Conservation (phyloP, 2,888 invertebrate genomes). For the Cheilosia pagana region DNA sequence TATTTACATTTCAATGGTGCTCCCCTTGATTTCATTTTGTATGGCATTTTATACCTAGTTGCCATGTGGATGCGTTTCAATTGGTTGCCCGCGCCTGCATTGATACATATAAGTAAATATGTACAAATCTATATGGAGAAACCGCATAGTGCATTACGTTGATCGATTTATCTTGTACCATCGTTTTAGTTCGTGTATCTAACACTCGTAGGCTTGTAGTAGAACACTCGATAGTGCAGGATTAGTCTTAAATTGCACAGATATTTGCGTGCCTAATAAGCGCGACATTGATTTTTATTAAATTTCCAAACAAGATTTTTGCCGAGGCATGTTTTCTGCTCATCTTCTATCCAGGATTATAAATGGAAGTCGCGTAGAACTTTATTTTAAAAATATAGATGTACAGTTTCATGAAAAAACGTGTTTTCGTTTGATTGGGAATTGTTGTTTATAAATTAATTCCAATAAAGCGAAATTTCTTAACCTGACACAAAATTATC, state of each 20-base stretch:
- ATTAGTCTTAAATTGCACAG: background rate
- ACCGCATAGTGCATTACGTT: constrained; percentile 22
- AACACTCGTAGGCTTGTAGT: background rate
- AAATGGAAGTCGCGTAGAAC: too few species aligned
- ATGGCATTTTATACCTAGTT: constrained; percentile 1
- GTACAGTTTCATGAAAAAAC: too few species aligned
- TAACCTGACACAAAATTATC: too few species aligned
- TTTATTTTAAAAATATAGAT: too few species aligned
- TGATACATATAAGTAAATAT: background rate
- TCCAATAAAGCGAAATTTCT: too few species aligned
- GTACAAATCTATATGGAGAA: constrained; percentile 21
- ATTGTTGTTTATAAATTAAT: too few species aligned
- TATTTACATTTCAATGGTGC: too few species aligned
- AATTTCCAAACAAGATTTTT: too few species aligned
- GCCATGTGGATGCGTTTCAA: constrained; percentile 3
- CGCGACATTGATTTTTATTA: background rate
- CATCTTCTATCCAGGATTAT: too few species aligned
- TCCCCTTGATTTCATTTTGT: background rate
- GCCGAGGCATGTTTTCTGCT: too few species aligned
- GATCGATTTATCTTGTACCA: constrained; percentile 38
- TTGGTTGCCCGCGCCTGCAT: constrained; percentile 29
- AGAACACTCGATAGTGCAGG: background rate
- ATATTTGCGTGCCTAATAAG: background rate
- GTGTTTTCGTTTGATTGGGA: too few species aligned
- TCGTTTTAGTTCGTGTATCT: constrained; percentile 6